A percentile compares a stretch with the other conserved stretches of the same genome.
These are phyloP conservation scores for Papilio glaucus DNA, from an alignment of 1,140 invertebrate species.

Conservation along the genomic window DNA sequence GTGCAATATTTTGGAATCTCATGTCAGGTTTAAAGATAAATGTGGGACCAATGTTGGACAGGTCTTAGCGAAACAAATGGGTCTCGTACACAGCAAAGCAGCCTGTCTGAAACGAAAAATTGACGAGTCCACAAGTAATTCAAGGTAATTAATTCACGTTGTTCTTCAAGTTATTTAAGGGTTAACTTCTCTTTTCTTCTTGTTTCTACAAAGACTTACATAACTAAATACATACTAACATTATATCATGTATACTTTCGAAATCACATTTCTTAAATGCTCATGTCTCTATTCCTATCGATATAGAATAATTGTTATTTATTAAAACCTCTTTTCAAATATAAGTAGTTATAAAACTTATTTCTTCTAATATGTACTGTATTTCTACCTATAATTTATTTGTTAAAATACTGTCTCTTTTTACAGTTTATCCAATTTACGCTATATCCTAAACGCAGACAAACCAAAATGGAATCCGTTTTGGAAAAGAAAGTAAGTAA, in stretches of 20 bases:
- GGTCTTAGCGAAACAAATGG: conserved; percentile 50
- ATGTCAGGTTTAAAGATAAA: neutral
- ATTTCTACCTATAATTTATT: too few species aligned
- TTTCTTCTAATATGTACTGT: too few species aligned
- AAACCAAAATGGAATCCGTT: conserved; percentile 76
- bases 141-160: conserved; percentile 48
- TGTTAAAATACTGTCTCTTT: conserved; percentile 42
- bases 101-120: conserved; percentile 47
- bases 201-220: too few species aligned
- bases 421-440: conserved; percentile 68
- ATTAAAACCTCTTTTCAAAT: too few species aligned
- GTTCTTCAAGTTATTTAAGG: too few species aligned
- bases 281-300: too few species aligned
- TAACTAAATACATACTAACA: too few species aligned
- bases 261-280: too few species aligned
- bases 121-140: conserved; percentile 63
- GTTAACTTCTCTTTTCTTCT: too few species aligned
- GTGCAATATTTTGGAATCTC: neutral
- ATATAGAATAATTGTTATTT: too few species aligned
- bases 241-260: too few species aligned
- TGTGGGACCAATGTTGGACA: conserved; percentile 28
- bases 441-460: conserved; percentile 60
- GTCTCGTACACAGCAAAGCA: conserved; percentile 52
- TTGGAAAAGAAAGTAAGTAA: conserved; percentile 66
- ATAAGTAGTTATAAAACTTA: too few species aligned